These are phyloP conservation scores for Danionella dracula DNA, from an alignment of 2,797 vertebrate species.

Conservation along the genomic window DNA sequence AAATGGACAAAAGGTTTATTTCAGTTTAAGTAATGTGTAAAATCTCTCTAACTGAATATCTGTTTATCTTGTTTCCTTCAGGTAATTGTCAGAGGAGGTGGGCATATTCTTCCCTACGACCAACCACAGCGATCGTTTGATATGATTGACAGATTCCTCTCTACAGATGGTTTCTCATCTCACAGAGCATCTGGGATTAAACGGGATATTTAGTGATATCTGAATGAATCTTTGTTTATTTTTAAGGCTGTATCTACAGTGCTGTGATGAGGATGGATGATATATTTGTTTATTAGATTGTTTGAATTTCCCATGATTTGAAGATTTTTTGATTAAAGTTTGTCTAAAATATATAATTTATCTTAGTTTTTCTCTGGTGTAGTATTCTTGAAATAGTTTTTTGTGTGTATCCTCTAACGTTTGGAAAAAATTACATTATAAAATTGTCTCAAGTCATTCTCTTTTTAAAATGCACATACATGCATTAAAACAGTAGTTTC, in stretches of 20 bases:
- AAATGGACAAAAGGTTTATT: no score
- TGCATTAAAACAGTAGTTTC: no score
- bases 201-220: not conserved
- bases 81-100: slow-evolving; percentile 79
- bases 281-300: not conserved
- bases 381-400: no score
- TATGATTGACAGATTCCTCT: slow-evolving; percentile 83
- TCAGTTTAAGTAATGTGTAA: no score
- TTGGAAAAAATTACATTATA: no score
- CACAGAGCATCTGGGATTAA: not conserved
- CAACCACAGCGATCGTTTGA: slow-evolving; percentile 78
- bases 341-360: not conserved
- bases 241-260: not conserved
- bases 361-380: no score
- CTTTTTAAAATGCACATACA: no score
- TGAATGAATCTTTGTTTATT: slow-evolving; percentile 2
- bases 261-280: not conserved
- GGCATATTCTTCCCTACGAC: slow-evolving; percentile 79
- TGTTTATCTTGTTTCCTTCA: slow-evolving; percentile 39
- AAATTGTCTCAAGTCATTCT: no score
- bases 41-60: no score
- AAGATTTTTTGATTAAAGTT: slow-evolving; percentile 29
- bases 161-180: slow-evolving; percentile 54
- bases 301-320: slow-evolving; percentile 1
- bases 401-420: no score